phyloP scores from a whole-genome alignment of 2,797 vertebrate genomes.

The Tinamus major region DNA sequence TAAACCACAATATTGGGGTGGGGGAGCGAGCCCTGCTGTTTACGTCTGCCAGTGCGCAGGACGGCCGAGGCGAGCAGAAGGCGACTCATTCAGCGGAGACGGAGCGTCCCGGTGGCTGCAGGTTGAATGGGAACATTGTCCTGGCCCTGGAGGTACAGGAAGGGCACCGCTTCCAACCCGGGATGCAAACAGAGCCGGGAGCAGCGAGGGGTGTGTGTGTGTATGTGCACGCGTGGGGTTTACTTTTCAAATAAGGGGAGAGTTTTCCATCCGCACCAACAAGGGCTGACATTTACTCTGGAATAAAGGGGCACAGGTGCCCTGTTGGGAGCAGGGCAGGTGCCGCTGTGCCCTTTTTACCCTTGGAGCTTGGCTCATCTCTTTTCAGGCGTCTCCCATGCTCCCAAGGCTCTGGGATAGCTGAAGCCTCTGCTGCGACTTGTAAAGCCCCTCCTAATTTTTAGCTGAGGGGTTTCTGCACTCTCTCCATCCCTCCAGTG shows the following conservation, averaged over 20 bases:
- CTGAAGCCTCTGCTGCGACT: neutral
- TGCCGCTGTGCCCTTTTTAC: neutral
- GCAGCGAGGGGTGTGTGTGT: neutral
- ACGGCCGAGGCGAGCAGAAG: constrained; percentile 70
- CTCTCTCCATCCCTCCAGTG: neutral
- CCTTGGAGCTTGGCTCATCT: neutral
- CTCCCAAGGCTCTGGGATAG: neutral
- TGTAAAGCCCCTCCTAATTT: neutral
- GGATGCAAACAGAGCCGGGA: constrained; percentile 42
- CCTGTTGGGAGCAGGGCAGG: neutral
- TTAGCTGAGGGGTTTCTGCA: neutral
- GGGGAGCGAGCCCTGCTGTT: constrained; percentile 64
- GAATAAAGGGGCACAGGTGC: constrained; percentile 26
- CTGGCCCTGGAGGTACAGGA: constrained; percentile 43
- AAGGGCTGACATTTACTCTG: neutral
- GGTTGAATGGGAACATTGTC: constrained; percentile 80
- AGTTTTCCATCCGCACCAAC: neutral
- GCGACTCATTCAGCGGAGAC: constrained; percentile 61
- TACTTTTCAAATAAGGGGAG: neutral
- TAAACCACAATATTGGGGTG: constrained; percentile 52
- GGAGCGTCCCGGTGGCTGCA: constrained; percentile 39
- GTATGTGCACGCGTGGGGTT: neutral
- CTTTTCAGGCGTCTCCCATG: neutral
- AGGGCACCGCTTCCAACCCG: constrained; percentile 46
- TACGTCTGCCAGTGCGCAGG: constrained; percentile 67